Conservation (phyloP, 2,113 vertebrate species). For the Saguinus midas region DNA sequence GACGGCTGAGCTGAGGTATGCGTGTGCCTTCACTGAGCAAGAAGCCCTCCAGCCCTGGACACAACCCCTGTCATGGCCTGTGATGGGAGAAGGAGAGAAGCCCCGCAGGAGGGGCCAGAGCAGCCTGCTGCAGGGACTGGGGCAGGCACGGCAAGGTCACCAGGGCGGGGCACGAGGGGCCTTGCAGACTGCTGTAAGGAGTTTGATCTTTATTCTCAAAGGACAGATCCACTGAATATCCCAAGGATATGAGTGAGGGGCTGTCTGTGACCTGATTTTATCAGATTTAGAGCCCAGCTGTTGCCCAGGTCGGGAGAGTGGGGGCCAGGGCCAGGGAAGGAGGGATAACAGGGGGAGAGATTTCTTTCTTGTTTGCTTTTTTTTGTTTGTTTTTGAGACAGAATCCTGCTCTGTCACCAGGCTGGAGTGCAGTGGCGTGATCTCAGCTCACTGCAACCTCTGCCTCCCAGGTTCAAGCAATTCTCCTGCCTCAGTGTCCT, state of each 20-base stretch:
- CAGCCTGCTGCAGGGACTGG: neutral
- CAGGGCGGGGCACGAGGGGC: neutral
- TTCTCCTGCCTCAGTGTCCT: no score
- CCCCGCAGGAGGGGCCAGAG: fast-evolving
- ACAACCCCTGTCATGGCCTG: fast-evolving
- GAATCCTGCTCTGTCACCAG: no score
- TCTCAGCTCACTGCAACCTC: no score
- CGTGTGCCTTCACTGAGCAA: neutral
- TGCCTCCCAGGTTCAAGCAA: no score
- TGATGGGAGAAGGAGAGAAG: no score
- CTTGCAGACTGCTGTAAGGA: fast-evolving
- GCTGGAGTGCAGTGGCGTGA: no score
- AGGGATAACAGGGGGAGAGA: neutral
- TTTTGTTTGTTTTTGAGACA: no score
- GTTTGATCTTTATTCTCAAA: neutral
- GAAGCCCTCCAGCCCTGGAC: neutral
- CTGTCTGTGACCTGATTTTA: neutral
- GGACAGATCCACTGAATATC: fast-evolving
- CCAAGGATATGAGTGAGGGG: neutral
- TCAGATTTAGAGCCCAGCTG: neutral
- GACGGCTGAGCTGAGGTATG: neutral
- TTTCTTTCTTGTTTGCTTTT: neutral
- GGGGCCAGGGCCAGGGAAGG: neutral
- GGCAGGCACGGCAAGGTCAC: fast-evolving
- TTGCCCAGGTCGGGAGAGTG: neutral